Evolutionary conservation across 1,140 invertebrate genomes (phyloP), one percentile per base, ranked within the genome.

Genomic region (Lordiphosa collinella): DNA sequence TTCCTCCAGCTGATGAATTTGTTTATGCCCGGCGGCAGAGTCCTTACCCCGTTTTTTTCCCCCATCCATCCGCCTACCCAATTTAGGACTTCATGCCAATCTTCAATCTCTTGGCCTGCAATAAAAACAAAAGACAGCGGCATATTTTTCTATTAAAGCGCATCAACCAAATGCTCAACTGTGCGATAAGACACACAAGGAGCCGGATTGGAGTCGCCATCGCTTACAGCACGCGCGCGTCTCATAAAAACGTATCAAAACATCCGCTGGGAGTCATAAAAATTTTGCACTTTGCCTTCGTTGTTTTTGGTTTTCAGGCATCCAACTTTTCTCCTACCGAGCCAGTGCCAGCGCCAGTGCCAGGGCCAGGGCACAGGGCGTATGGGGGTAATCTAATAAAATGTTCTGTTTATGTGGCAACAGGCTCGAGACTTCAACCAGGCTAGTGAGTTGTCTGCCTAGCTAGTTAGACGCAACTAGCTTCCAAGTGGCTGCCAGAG

Each of bases 201-300:
- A 49, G 25, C 34, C 13, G 32, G 46, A 32, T 63, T 53, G 63
- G 54, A 75, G 67, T 82, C 64, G 71, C 60, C 71, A 61, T 64
- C 54, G 62, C 72, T 84, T 82, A 82, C 79, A 84, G 78, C 78
- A 82, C 78, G 78, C 78, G 78, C 79, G 79, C 79, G 78, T 85
- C 78, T 85, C 78, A 85, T 84, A 84, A 84, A 84, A 84, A 84
- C 78, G 78, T 84, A 84, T 84, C 79, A 84, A 84, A 84, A 85
- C 69, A 85, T 84, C 78, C 78, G 64, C 38, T 85, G 78, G 78
- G 78, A 84, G 78, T 84, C 79, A 52, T 84, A 84, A 84, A 84
- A 84, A 78, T 78, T 85, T 84, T 84, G 78, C 79, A 85, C 78
- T 84, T 61, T 78, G 74, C 60, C 71, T 69, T 59, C 53, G 31